A percentile compares a stretch with the other conserved stretches of the same genome.
phyloP scores from a whole-genome alignment of 2,888 invertebrate species.

The Acleris holmiana region DNA sequence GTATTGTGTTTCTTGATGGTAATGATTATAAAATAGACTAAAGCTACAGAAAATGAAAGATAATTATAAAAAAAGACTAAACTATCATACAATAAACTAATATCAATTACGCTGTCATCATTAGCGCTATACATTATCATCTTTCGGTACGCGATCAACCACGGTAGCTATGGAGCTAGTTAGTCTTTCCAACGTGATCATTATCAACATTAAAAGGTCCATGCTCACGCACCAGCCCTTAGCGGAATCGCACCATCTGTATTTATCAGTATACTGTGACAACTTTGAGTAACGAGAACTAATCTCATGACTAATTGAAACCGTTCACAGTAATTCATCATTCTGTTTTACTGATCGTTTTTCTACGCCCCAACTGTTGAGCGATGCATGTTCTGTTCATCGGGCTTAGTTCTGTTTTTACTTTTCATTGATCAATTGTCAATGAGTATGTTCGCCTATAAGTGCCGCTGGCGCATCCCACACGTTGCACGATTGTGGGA shows the following conservation, averaged over 20 bases:
- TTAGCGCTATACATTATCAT: no score
- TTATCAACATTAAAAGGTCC: neutral
- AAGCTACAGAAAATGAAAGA: no score
- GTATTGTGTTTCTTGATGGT: no score
- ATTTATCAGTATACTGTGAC: conserved; percentile 38
- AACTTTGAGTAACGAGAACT: conserved; percentile 71
- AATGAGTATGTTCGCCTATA: conserved; percentile 9
- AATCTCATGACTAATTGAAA: conserved; percentile 70
- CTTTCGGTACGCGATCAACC: no score
- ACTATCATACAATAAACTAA: no score
- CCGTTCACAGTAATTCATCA: conserved; percentile 59
- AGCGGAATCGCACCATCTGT: conserved; percentile 37
- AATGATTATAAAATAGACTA: no score
- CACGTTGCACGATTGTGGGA: conserved; percentile 26
- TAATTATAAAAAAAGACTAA: no score
- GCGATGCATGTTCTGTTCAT: conserved; percentile 32
- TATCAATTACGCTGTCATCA: no score
- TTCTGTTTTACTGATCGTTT: conserved; percentile 44
- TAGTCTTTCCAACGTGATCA: neutral
- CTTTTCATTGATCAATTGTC: conserved; percentile 28
- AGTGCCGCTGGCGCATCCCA: conserved; percentile 18
- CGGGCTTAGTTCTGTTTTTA: conserved; percentile 18
- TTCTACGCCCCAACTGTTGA: conserved; percentile 35
- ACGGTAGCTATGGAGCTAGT: no score
- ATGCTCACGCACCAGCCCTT: neutral